Evolutionary conservation across 2,888 invertebrate genomes (phyloP).

Genomic region (Philhelius pedissequus): DNA sequence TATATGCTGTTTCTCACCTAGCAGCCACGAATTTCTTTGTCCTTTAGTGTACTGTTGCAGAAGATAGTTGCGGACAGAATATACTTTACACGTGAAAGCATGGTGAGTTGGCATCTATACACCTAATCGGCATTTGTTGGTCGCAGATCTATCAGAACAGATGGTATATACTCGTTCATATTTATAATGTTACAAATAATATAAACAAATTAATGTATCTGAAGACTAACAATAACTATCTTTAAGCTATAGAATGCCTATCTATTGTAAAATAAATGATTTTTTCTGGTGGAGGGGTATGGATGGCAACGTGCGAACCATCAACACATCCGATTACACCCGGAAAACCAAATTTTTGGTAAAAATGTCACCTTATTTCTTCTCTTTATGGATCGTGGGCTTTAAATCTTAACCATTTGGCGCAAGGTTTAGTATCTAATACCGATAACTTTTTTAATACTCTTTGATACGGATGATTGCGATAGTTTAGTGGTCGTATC

Average conservation of each 20-base stretch:
- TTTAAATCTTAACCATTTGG: background rate
- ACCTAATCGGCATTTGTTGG: background rate
- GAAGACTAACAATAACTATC: too few relatives aligned
- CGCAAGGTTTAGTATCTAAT: background rate
- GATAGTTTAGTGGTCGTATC: background rate
- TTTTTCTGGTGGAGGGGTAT: too few relatives aligned
- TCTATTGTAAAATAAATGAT: too few relatives aligned
- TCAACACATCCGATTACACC: too few relatives aligned
- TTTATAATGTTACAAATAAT: background rate
- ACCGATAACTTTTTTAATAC: background rate
- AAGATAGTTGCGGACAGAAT: background rate
- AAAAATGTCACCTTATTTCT: background rate
- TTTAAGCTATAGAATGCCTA: too few relatives aligned
- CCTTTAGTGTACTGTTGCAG: background rate
- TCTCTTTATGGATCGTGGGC: background rate
- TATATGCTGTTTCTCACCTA: background rate
- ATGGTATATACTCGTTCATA: too few relatives aligned
- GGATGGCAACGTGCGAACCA: too few relatives aligned
- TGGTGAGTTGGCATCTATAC: too few relatives aligned
- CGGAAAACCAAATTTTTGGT: too few relatives aligned
- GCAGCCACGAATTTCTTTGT: background rate
- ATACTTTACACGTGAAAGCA: background rate
- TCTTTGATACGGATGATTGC: conserved; percentile 2
- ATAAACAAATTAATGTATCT: background rate
- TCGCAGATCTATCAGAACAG: background rate